Evolutionary conservation across 2,888 invertebrate species (phyloP), one percentile per base, ranked within the genome.

Genomic region (Malacosoma neustria): DNA sequence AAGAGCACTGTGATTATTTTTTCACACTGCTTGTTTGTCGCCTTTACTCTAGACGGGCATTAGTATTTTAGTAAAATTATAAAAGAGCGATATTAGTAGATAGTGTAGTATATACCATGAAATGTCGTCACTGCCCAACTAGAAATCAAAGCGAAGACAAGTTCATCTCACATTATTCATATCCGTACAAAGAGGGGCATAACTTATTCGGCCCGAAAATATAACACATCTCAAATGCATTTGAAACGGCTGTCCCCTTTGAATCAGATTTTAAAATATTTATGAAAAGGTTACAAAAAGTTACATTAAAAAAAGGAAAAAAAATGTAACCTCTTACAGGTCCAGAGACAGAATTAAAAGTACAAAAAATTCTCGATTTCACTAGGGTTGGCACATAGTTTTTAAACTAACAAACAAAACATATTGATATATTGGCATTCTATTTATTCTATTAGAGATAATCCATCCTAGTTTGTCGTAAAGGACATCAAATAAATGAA

Each of bases 241-340:
- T 82, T 76, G 81, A 61, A 67, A 64, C 80, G 84, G 65, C 59
- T 76, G 82, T 82, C 84, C 70, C 82, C 79, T 47, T 62, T 72
- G 81, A 77, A 79, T 80, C 79, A 77, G 81, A 82, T 84, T 84
- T 77, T 79, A 80, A 82, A 84, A 84, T 84, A 84, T 82, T 81
- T 82, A 81, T 82, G 81, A 81, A 79, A 80, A 79, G 80, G 68
- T 70, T 69, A 68, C 72, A 73, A 73, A 22, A 22, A 22, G 22
- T 22, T 22, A 22, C 22, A 22, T 22, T 22, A 72, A 64, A 51
- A 48, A 47, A 45, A 53, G 61, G 61, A 69, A 65, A 69, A 61
- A 64, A 55, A 54, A 22, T 22, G 22, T 22, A 22, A 22, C 22
- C 22, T 22, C 22, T 22, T 54, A 57, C 57, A 59, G 70, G 69